Conservation (phyloP, 2,797 vertebrate genomes). For the Rhinella marina region DNA sequence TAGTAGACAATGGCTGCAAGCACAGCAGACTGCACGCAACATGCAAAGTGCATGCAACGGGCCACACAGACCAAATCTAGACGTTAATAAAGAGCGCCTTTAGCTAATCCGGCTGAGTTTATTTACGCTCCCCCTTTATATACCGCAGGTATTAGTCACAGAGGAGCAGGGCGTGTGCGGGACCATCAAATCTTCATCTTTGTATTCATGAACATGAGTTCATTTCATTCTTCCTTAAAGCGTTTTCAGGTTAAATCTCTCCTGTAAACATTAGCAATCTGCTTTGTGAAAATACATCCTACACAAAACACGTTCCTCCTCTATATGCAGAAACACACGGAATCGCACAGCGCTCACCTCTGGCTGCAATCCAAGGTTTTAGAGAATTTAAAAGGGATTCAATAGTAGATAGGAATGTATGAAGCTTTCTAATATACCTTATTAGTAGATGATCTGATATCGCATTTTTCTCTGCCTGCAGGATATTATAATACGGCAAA, state of each 20-base stretch:
- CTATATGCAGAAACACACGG: conserved; percentile 8
- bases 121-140: conserved; percentile 24
- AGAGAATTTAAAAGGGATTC: neutral
- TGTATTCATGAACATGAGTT: conserved; percentile 52
- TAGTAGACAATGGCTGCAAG: neutral
- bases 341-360: conserved; percentile 2
- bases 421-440: neutral
- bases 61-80: too few relatives aligned
- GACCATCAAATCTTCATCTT: conserved; percentile 42
- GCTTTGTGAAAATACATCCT: conserved; percentile 38
- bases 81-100: conserved; percentile 31
- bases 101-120: conserved; percentile 18
- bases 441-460: neutral
- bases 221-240: conserved; percentile 19
- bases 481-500: neutral
- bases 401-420: neutral
- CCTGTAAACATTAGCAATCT: conserved; percentile 47
- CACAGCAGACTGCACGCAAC: neutral
- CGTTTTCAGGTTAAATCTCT: conserved; percentile 53
- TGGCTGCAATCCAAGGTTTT: neutral
- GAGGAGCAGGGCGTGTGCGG: conserved; percentile 13
- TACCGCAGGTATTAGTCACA: conserved; percentile 40
- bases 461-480: neutral
- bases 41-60: conserved; percentile 9
- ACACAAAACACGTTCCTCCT: conserved; percentile 38